Evolutionary conservation across 2,113 vertebrate species (phyloP).

Genomic region (Alectura lathami): DNA sequence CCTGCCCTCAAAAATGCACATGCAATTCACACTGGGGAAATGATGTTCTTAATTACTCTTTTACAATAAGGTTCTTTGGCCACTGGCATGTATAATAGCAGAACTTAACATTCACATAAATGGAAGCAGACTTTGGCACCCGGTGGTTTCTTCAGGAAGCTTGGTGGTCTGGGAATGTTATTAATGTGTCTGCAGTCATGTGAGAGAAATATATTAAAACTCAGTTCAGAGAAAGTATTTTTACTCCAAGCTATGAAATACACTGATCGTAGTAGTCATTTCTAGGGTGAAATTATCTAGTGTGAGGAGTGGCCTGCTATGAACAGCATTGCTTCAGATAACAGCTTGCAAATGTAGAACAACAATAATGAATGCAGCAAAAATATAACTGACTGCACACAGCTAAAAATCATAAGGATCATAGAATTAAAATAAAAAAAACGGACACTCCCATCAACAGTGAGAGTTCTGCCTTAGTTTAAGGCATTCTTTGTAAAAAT

Average conservation of each 20-base stretch:
- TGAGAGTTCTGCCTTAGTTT: background rate
- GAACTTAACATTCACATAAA: background rate
- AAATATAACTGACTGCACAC: background rate
- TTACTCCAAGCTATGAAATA: background rate
- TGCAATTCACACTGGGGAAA: background rate
- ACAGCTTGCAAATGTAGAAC: background rate
- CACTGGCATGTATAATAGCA: background rate
- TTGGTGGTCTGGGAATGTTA: background rate
- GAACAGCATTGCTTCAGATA: background rate
- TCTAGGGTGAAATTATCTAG: background rate
- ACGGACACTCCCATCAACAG: background rate
- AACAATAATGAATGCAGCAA: background rate
- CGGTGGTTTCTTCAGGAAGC: background rate
- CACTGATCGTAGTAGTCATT: background rate
- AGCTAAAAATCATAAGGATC: no score
- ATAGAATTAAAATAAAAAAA: no score
- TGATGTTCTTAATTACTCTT: background rate
- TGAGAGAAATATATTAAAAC: background rate
- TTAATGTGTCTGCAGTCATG: background rate
- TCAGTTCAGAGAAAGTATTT: background rate
- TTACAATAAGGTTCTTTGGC: background rate
- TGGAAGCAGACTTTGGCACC: background rate
- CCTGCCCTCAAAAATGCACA: background rate
- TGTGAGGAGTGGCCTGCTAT: background rate
- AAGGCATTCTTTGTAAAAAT: background rate